Conservation (phyloP, 2,113 vertebrate species). For the Eulemur rufifrons region DNA sequence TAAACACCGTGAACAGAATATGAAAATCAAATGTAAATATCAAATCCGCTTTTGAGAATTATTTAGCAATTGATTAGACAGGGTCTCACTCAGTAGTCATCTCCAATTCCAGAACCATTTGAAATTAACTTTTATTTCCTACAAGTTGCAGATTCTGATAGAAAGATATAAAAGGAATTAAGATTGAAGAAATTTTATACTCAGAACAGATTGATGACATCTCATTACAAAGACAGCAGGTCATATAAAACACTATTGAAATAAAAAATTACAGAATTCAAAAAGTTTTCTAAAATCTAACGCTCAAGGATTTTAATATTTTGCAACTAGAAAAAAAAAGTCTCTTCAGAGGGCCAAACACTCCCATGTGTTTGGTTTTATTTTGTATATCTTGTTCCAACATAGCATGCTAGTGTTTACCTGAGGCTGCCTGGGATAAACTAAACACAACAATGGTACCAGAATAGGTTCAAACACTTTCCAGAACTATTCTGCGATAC, state of each 20-base stretch:
- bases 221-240: constrained; percentile 41
- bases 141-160: not conserved
- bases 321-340: not conserved
- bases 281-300: constrained; percentile 37
- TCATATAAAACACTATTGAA: constrained; percentile 40
- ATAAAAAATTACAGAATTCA: not conserved
- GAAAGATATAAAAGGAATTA: constrained; percentile 21
- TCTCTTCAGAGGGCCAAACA: not conserved
- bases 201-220: constrained; percentile 26
- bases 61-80: constrained; percentile 46
- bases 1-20: constrained; percentile 21
- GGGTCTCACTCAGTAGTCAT: constrained; percentile 6
- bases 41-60: constrained; percentile 13
- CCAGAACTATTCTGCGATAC: not conserved
- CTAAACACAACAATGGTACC: not conserved
- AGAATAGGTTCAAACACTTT: not conserved
- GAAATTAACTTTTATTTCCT: constrained; percentile 54
- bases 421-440: not conserved
- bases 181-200: constrained; percentile 46
- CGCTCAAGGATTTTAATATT: constrained; percentile 35
- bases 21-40: constrained; percentile 44
- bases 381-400: not conserved
- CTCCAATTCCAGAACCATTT: constrained; percentile 38
- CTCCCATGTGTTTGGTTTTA: not conserved
- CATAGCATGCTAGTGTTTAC: not conserved